Evolutionary conservation across 30 jellyfish, hydroid and myxozoan species (phyloP).

Genomic region (Cassiopea andromeda): DNA sequence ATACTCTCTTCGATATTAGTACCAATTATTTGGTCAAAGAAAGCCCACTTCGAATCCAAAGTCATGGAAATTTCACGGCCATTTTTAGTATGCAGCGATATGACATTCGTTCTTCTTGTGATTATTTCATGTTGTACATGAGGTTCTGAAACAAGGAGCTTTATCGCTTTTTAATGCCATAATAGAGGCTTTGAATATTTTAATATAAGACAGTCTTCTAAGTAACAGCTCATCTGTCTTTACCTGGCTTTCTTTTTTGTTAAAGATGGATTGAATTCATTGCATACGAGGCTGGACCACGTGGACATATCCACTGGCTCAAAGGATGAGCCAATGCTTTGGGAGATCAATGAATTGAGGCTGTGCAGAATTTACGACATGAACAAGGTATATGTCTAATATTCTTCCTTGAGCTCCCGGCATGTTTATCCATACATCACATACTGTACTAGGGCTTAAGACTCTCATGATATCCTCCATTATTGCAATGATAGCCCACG

Average conservation of each 20-base stretch:
- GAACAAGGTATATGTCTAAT: constrained; percentile 33
- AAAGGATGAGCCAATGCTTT: constrained; percentile 52
- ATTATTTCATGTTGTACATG: no score
- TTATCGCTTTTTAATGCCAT: no score
- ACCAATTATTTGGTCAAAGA: no score
- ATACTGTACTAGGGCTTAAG: no score
- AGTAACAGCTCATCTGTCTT: not conserved
- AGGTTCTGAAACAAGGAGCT: no score
- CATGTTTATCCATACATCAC: not conserved
- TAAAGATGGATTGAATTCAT: constrained; percentile 87
- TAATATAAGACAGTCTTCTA: not conserved
- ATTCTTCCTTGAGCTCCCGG: not conserved
- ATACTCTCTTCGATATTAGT: no score
- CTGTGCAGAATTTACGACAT: constrained; percentile 61
- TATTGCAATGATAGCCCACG: no score
- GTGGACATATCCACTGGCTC: constrained; percentile 74
- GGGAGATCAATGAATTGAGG: constrained; percentile 64
- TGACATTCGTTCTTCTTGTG: no score
- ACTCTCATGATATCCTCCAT: no score
- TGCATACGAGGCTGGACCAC: constrained; percentile 64
- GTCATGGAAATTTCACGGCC: no score
- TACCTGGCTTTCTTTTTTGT: not conserved
- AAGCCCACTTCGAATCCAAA: no score
- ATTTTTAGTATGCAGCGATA: no score
- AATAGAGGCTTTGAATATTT: not conserved